Base-by-base conservation (phyloP, 2,888 invertebrate species). In the Aphidius colemani region DNA sequence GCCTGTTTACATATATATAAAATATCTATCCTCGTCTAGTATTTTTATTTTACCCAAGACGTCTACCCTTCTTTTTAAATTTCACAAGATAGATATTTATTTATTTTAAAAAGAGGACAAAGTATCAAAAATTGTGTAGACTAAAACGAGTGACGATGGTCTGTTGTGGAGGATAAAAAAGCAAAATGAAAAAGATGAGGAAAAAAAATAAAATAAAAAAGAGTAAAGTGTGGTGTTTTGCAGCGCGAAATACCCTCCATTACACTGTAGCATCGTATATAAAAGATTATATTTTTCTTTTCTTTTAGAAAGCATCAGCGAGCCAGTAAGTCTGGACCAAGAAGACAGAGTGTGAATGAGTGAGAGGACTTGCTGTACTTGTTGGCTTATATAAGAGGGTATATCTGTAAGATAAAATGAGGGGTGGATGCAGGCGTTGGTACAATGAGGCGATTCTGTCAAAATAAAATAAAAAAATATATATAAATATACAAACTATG, bases 181-280 rank as follows among this genome's bases (percentile, higher is more conserved):
- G 61, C 10, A 11, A 44, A 67, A 63, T 64, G 60, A 67, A 44
- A 55, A 67, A 50, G 53, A 59, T 68, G 65, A 62, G 61, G 60
- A 66, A 50, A 53, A 46, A 55, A 65, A 64, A 69, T 67, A 68
- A 67, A 50, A 60, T 50, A 69, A 65, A 46, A 67, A n/a, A 70
- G 67, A 71, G 72, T 69, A 66, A 66, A 67, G 69, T 72, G 67
- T 72, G 74, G 74, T 79, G 76, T 80, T 78, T 80, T 79, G 77
- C 78, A 78, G 75, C 75, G 76, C 78, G 77, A 79, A 78, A 78
- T 79, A 77, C 75, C 76, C 77, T 78, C 78, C 78, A 78, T 79
- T 79, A 78, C 78, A 77, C 74, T 74, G 70, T 75, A 72, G 74
- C 75, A 73, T 77, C 74, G 72, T 76, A 74, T 74, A 73, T 70